Conservation (phyloP, 2,797 vertebrate species). For the Anguilla anguilla region DNA sequence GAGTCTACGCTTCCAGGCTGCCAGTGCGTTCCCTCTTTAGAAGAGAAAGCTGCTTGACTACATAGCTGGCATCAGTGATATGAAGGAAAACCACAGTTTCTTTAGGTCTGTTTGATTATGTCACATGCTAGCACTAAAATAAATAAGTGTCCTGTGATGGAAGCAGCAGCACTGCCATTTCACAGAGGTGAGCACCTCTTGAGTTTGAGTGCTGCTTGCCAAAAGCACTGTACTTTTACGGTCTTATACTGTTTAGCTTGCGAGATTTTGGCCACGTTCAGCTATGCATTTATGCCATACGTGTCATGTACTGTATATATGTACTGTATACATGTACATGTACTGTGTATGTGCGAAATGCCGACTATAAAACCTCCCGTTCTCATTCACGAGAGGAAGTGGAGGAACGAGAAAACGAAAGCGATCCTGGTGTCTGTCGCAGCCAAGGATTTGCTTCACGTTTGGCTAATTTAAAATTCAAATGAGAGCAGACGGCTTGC, state of each 20-base stretch:
- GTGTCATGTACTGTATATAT: not conserved
- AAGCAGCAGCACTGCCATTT: not conserved
- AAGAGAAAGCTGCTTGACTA: not conserved
- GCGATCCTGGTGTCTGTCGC: not conserved
- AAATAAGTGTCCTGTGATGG: not conserved
- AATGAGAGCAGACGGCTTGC: not conserved
- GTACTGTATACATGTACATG: no score
- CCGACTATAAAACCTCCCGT: not conserved
- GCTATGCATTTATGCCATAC: not conserved
- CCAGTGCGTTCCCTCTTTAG: not conserved
- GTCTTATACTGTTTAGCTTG: not conserved
- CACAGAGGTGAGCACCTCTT: not conserved
- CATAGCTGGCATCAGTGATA: no score
- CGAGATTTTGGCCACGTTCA: not conserved
- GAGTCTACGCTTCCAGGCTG: not conserved
- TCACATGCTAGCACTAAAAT: not conserved
- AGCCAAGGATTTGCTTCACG: not conserved
- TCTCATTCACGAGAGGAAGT: not conserved
- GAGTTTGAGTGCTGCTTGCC: not conserved
- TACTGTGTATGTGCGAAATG: not conserved
- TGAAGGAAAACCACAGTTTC: not conserved
- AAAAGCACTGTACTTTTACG: not conserved
- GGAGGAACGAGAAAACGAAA: not conserved
- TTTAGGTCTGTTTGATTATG: not conserved
- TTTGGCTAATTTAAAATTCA: not conserved